Conservation (phyloP, 37 sponge, comb jelly and placozoan genomes). For the Oscarella lobularis region DNA sequence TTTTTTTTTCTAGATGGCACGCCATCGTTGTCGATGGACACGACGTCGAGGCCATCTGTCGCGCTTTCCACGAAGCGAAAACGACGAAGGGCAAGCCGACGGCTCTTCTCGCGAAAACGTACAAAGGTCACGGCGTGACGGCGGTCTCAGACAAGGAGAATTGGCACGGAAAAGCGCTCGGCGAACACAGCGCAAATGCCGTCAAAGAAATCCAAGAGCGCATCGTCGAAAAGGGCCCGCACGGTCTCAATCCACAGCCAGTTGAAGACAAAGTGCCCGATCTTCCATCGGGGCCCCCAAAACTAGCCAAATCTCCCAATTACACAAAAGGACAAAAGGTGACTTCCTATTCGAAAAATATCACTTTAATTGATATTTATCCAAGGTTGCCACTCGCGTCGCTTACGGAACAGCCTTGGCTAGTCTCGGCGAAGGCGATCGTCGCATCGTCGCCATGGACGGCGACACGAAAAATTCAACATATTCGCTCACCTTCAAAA, state of each 20-base stretch:
- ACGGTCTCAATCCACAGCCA: constrained; percentile 25
- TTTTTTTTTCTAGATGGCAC: constrained; percentile 33
- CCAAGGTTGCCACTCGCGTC: constrained; percentile 71
- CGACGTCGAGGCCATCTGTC: constrained; percentile 47
- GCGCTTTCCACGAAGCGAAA: constrained; percentile 60
- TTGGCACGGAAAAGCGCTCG: constrained; percentile 89
- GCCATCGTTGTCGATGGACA: constrained; percentile 93
- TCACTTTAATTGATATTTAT: neutral
- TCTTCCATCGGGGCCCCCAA: constrained; percentile 25
- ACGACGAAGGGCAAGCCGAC: constrained; percentile 73
- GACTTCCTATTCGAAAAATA: neutral
- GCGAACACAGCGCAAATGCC: constrained; percentile 33
- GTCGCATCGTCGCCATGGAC: constrained; percentile 65
- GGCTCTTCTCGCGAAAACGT: constrained; percentile 74
- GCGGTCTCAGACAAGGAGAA: constrained; percentile 57
- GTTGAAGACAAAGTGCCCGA: constrained; percentile 72
- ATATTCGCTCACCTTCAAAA: constrained; percentile 93
- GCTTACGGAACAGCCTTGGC: constrained; percentile 86
- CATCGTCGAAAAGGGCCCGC: constrained; percentile 57
- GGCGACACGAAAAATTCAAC: constrained; percentile 99
- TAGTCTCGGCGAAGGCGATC: constrained; percentile 65
- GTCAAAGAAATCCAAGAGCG: constrained; percentile 41
- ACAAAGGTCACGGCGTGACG: constrained; percentile 74
- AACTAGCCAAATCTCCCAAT: constrained; percentile 61
- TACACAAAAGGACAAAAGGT: constrained; percentile 72